Evolutionary conservation across 2,113 vertebrate species (phyloP), one percentile per base, ranked within the genome.

Genomic region (Promerops cafer): DNA sequence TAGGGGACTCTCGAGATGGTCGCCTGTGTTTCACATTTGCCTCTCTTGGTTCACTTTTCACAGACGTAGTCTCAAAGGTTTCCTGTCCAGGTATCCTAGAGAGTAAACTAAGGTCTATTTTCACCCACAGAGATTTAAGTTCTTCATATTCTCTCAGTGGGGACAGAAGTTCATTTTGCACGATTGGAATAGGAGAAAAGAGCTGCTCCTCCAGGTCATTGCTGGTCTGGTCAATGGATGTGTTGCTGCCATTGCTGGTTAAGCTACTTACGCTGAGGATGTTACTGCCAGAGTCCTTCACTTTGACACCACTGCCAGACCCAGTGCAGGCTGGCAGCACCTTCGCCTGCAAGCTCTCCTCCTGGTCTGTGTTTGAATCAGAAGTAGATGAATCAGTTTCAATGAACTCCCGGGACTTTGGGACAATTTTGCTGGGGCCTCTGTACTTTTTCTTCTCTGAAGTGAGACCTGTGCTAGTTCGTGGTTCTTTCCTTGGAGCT

Each of bases 331-430:
- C 96, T 53, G 98, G 98, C 89, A 98, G 35, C 22, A 94, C 96
- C 97, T 99, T 99, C 16, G 98, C 96, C 80, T 98, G 98, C 52
- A 98, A 56, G 83, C 94, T 95, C 90, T 99, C 99, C 91, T 99
- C 99, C 18, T 99, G 97, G 71, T 99, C 99, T 4, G 99, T 99
- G 68, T 98, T 99, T 33, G 99, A 99, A 88, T 99, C 99, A 5
- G 99, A 99, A 28, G 99, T 99, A 39, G 99, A 99, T 0, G 99
- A 99, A 97, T 99, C 99, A 0, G 99, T 99, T 96, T 99, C 99
- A 40, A 99, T 99, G 96, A 99, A 99, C 97, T 99, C 99, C 83
- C 99, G 97, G 30, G 99, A 99, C 93, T 99, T 99, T 13, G 99
- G 99, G 35, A 98, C 98, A 50, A 98, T 99, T 98, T 98, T 99